Conservation (phyloP, 2,113 vertebrate species). For the Amazona guildingii region DNA sequence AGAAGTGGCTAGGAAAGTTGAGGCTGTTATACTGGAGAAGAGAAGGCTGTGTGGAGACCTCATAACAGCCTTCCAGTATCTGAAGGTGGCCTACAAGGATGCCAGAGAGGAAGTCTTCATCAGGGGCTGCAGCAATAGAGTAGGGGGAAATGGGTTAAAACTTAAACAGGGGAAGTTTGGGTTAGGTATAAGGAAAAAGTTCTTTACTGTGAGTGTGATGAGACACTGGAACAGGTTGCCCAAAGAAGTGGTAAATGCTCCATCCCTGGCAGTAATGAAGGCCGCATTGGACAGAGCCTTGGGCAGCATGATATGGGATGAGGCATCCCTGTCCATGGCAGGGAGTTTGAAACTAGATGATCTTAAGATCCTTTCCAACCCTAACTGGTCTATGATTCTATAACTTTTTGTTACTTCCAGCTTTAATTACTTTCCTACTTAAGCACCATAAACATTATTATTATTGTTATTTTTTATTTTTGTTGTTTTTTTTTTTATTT, state of each 20-base stretch:
- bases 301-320: not conserved
- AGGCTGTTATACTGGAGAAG: not conserved
- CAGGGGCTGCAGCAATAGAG: not conserved
- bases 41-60: not conserved
- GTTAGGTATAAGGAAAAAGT: not conserved
- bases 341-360: not conserved
- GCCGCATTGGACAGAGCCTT: not conserved
- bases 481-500: not conserved
- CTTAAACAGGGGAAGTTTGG: not conserved
- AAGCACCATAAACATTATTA: not conserved
- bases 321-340: not conserved
- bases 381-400: not conserved
- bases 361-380: not conserved
- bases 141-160: not conserved
- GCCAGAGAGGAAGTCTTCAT: not conserved
- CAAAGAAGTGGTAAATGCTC: not conserved
- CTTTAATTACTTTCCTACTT: not conserved
- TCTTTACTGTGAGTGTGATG: not conserved
- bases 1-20: not conserved
- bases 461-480: not conserved
- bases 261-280: not conserved
- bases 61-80: not conserved
- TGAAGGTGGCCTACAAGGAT: not conserved
- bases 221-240: too few relatives aligned
- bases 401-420: not conserved